phyloP scores from a whole-genome alignment of 2,888 invertebrate genomes.

The Sarcophaga caerulescens region DNA sequence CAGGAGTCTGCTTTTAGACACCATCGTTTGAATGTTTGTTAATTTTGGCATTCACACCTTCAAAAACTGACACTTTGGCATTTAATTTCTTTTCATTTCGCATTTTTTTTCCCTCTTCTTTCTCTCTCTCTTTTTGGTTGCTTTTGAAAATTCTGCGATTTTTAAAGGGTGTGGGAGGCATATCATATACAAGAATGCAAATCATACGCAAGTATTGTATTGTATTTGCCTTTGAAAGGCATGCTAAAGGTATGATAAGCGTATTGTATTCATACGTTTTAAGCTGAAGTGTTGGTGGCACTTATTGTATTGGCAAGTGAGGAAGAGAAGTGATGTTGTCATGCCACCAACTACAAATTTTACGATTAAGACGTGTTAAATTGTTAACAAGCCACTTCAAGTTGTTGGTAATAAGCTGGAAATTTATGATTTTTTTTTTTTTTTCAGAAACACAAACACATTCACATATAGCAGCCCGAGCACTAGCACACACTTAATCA shows the following conservation, averaged over 20 bases:
- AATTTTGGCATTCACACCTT: conserved; percentile 77
- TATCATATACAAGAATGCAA: background rate
- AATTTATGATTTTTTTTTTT: conserved; percentile 76
- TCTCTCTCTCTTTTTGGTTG: background rate
- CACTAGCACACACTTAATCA: too few relatives aligned
- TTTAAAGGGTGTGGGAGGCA: background rate
- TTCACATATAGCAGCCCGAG: too few relatives aligned
- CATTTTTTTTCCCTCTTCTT: background rate
- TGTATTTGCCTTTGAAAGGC: conserved; percentile 18
- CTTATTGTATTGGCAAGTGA: background rate
- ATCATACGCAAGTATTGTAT: background rate
- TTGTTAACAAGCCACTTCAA: conserved; percentile 81
- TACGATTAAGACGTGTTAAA: conserved; percentile 82
- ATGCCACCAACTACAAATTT: conserved; percentile 77
- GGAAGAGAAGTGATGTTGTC: conserved; percentile 36
- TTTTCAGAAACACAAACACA: conserved; percentile 56
- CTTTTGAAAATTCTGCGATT: background rate
- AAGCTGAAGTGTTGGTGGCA: conserved; percentile 24
- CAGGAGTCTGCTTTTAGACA: conserved; percentile 38
- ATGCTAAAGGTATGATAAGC: conserved; percentile 12
- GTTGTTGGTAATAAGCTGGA: conserved; percentile 80
- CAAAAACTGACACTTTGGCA: conserved; percentile 78
- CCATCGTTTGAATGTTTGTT: conserved; percentile 61
- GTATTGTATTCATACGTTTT: background rate
- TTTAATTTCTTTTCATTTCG: conserved; percentile 56